Percentiles rank a stretch among this genome's conserved stretches.
Conservation (phyloP, 2,113 vertebrate species). For the Athene cunicularia region DNA sequence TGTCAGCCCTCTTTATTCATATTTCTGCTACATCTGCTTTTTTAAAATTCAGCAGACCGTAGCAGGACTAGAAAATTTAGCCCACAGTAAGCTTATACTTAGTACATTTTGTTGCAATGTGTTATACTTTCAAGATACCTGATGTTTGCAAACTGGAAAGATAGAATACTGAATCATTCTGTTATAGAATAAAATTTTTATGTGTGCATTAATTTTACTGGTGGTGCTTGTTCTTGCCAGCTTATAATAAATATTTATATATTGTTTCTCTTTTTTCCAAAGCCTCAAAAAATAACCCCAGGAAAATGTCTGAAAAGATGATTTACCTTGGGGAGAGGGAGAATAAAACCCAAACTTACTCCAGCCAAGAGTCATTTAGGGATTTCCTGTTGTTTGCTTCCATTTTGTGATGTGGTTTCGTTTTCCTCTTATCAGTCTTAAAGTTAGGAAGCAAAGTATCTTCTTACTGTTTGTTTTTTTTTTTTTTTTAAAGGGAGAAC, state of each 20-base stretch:
- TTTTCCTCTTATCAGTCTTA: not conserved
- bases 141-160: not conserved
- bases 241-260: not conserved
- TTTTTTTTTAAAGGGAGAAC: not conserved
- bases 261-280: not conserved
- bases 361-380: not conserved
- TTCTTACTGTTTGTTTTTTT: not conserved
- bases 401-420: not conserved
- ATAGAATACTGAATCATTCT: not conserved
- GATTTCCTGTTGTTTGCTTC: not conserved
- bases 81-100: not conserved
- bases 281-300: not conserved
- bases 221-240: not conserved
- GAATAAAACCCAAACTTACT: not conserved
- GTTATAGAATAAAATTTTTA: not conserved
- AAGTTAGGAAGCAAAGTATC: not conserved
- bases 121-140: not conserved
- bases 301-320: not conserved
- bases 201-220: not conserved
- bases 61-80: not conserved
- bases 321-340: not conserved
- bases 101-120: not conserved
- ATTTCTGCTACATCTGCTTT: not conserved
- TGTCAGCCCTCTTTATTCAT: not conserved
- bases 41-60: not conserved